Evolutionary conservation across 1,140 invertebrate species (phyloP).

Genomic region (Aphaenogaster floridana): DNA sequence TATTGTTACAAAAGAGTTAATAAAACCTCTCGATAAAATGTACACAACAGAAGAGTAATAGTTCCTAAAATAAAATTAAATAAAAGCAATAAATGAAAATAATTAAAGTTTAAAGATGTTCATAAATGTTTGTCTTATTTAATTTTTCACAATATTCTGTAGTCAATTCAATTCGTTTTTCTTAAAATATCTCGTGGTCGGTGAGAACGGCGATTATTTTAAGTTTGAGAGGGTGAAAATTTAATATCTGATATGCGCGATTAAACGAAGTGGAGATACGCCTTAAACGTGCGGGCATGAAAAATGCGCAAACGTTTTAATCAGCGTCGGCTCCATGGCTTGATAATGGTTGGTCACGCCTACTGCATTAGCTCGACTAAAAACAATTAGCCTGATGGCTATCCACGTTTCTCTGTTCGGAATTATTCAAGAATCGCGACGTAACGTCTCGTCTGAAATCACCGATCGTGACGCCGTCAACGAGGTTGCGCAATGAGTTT

Average conservation of each 20-base stretch:
- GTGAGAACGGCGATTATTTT: neutral
- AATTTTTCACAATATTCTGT: neutral
- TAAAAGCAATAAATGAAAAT: neutral
- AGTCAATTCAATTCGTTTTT: neutral
- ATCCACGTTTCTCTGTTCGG: slow-evolving; percentile 20
- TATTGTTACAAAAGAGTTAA: neutral
- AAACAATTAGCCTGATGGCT: slow-evolving; percentile 52
- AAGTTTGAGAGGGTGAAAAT: slow-evolving; percentile 16
- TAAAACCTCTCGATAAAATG: neutral
- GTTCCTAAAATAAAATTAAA: slow-evolving; percentile 4
- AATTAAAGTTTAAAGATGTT: neutral
- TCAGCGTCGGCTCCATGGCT: neutral
- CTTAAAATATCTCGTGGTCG: slow-evolving; percentile 1
- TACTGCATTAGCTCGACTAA: slow-evolving; percentile 43
- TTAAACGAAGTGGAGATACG: slow-evolving; percentile 30
- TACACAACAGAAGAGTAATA: neutral
- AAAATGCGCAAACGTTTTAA: slow-evolving; percentile 42
- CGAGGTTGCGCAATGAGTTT: neutral
- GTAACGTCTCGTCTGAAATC: slow-evolving; percentile 22
- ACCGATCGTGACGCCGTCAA: neutral
- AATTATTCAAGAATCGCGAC: slow-evolving; percentile 38
- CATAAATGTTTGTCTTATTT: neutral
- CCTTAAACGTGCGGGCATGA: slow-evolving; percentile 21
- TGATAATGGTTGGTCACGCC: slow-evolving; percentile 49
- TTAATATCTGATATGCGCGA: slow-evolving; percentile 37